A percentile compares a stretch with the other conserved stretches of the same genome.
These are phyloP conservation scores for Helobdella robusta DNA, from an alignment of 2,888 invertebrate genomes.

Conservation along the genomic window DNA sequence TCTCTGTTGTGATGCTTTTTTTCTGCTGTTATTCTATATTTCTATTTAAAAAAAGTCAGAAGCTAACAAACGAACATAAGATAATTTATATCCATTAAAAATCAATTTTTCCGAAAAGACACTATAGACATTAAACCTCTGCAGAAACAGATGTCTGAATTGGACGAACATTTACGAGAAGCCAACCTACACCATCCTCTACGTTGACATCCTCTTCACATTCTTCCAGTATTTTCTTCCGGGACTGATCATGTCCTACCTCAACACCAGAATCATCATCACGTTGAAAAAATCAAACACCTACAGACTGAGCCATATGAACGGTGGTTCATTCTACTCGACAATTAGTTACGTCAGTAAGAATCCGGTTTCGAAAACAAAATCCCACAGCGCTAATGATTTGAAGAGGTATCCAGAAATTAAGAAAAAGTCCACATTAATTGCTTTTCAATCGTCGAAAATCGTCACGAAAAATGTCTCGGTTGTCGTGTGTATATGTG, in stretches of 20 bases:
- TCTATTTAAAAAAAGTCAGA: too few relatives aligned
- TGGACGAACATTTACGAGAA: constrained; percentile 28
- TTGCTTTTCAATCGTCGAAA: constrained; percentile 20
- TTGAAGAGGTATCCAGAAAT: not conserved
- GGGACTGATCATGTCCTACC: constrained; percentile 25
- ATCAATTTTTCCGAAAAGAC: too few relatives aligned
- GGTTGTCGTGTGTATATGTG: constrained; percentile 29
- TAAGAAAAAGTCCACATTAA: not conserved
- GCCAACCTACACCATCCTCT: constrained; percentile 30
- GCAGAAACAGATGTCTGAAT: too few relatives aligned
- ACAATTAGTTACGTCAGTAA: too few relatives aligned
- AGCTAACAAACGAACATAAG: too few relatives aligned
- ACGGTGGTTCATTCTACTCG: too few relatives aligned
- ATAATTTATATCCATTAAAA: too few relatives aligned
- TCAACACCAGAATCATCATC: constrained; percentile 30
- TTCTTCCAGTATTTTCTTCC: constrained; percentile 33
- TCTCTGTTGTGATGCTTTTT: too few relatives aligned
- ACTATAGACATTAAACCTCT: too few relatives aligned
- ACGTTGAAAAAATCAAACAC: constrained; percentile 16
- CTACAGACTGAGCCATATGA: constrained; percentile 8
- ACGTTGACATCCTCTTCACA: constrained; percentile 32
- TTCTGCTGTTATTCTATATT: too few relatives aligned
- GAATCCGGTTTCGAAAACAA: not conserved
- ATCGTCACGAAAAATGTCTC: constrained; percentile 29
- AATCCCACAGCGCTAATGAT: not conserved